Conservation (phyloP, 2,113 vertebrate genomes). For the Tetraodon nigroviridis region DNA sequence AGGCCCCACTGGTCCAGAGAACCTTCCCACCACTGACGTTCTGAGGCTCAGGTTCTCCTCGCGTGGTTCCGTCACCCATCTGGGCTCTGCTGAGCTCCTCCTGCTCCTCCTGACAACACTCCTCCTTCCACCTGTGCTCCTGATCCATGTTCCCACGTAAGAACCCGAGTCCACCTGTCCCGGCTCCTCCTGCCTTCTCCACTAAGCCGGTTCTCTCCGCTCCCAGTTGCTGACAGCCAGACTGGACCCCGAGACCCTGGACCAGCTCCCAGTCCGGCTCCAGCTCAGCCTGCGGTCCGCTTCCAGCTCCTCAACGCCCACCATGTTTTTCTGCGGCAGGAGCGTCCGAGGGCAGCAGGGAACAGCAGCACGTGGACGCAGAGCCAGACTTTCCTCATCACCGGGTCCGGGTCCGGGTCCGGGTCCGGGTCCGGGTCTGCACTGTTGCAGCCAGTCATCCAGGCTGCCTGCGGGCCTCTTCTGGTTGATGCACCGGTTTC, state of each 20-base stretch:
- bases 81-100: background rate
- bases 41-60: no score
- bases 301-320: constrained; percentile 80
- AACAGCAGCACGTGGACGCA: constrained; percentile 82
- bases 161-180: background rate
- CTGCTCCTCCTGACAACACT: constrained; percentile 7
- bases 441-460: constrained; percentile 70
- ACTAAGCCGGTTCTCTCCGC: constrained; percentile 6
- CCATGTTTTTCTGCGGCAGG: constrained; percentile 83
- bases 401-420: constrained; percentile 65
- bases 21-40: no score
- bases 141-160: background rate
- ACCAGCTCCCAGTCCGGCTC: constrained; percentile 68
- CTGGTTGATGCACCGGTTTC: constrained; percentile 75
- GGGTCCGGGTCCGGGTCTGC: constrained; percentile 62
- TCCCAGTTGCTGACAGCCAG: constrained; percentile 71
- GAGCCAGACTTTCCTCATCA: constrained; percentile 81
- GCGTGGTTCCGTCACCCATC: background rate
- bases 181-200: background rate
- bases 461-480: constrained; percentile 83
- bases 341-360: constrained; percentile 72
- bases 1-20: no score
- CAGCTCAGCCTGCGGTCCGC: constrained; percentile 78
- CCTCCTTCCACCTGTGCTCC: constrained; percentile 5
- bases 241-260: constrained; percentile 71